These are phyloP conservation scores for Turnix velox DNA, from an alignment of 2,113 vertebrate genomes.

Conservation along the genomic window DNA sequence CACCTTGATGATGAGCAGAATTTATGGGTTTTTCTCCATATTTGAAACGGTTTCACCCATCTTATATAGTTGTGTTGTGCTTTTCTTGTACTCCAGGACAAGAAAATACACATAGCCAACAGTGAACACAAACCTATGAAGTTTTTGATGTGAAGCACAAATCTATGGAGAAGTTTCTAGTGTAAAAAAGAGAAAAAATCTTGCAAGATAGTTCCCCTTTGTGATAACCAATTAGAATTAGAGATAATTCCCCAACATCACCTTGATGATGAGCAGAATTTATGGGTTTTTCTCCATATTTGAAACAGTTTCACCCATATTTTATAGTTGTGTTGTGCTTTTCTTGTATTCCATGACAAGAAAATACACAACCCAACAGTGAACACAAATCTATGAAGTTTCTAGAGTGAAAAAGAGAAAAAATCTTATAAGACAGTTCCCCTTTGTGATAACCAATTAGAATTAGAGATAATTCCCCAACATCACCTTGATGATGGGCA, in stretches of 20 bases:
- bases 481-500: too few relatives aligned
- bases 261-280: too few relatives aligned
- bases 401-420: conserved; percentile 22
- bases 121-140: conserved; percentile 11
- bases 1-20: too few relatives aligned
- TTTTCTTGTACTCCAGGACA: too few relatives aligned
- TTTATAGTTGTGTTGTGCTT: too few relatives aligned
- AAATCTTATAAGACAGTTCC: background rate
- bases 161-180: conserved; percentile 31
- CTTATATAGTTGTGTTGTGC: too few relatives aligned
- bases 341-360: too few relatives aligned
- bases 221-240: conserved; percentile 68
- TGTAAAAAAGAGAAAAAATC: conserved; percentile 5
- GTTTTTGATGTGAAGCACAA: conserved; percentile 20
- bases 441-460: conserved; percentile 68
- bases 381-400: conserved; percentile 7
- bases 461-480: conserved; percentile 74
- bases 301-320: too few relatives aligned
- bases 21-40: too few relatives aligned
- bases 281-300: too few relatives aligned
- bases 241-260: conserved; percentile 76
- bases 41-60: too few relatives aligned
- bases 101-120: conserved; percentile 36
- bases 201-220: conserved; percentile 51
- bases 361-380: conserved; percentile 35